These are phyloP conservation scores for Aspidiotus rigidus DNA, from an alignment of 2,888 invertebrate genomes.

Conservation along the genomic window DNA sequence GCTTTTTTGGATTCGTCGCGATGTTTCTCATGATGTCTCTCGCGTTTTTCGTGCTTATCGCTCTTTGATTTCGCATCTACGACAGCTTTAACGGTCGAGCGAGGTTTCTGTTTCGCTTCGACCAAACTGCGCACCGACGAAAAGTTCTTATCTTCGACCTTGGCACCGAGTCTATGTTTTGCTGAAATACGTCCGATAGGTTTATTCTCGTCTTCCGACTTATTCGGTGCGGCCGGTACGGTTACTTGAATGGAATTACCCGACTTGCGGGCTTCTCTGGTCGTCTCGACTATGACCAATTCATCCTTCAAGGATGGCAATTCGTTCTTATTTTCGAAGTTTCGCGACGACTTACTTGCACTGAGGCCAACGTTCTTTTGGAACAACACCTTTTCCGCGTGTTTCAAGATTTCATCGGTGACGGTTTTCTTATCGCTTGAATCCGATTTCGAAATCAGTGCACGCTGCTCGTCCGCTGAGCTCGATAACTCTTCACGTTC, in stretches of 20 bases:
- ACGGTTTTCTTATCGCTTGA: constrained; percentile 52
- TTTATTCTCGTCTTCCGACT: constrained; percentile 44
- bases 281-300: constrained; percentile 40
- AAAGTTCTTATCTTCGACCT: constrained; percentile 49
- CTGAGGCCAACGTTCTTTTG: constrained; percentile 64
- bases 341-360: neutral
- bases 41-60: constrained; percentile 14
- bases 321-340: neutral
- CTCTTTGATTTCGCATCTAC: constrained; percentile 14
- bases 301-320: constrained; percentile 39
- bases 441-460: constrained; percentile 16
- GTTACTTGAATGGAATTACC: constrained; percentile 40
- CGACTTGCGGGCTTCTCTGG: constrained; percentile 39
- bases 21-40: constrained; percentile 13
- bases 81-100: constrained; percentile 9
- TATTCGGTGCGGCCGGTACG: constrained; percentile 37
- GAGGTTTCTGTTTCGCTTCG: constrained; percentile 21
- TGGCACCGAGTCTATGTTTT: constrained; percentile 69
- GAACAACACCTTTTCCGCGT: constrained; percentile 85
- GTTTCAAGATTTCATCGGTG: constrained; percentile 77
- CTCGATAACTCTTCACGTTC: constrained; percentile 61
- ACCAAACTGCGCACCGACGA: constrained; percentile 14
- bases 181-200: constrained; percentile 49
- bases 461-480: constrained; percentile 40
- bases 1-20: constrained; percentile 36